These are phyloP conservation scores for Drosophila sp. DNA, from an alignment of 1,140 invertebrate species.

Conservation along the genomic window DNA sequence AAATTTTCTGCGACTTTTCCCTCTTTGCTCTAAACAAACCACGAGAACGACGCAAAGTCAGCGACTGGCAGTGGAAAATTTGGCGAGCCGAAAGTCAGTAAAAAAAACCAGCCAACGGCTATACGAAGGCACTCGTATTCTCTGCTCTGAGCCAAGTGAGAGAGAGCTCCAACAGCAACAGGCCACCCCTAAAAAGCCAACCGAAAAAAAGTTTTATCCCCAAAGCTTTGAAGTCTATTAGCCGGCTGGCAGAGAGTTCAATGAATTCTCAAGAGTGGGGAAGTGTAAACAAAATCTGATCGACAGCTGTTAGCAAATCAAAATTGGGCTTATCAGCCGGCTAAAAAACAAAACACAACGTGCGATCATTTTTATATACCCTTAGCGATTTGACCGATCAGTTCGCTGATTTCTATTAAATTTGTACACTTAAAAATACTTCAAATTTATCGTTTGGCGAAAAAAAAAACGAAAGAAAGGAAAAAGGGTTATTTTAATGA, in stretches of 20 bases:
- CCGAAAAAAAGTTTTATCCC: slow-evolving; percentile 51
- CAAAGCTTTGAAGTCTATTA: slow-evolving; percentile 39
- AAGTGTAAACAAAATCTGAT: slow-evolving; percentile 63
- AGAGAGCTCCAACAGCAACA: slow-evolving; percentile 37
- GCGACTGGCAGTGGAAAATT: slow-evolving; percentile 76
- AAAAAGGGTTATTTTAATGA: too few species aligned
- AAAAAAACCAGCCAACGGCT: slow-evolving; percentile 30
- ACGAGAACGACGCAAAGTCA: slow-evolving; percentile 48
- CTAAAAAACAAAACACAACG: slow-evolving; percentile 13
- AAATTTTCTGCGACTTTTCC: slow-evolving; percentile 33
- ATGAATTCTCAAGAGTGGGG: slow-evolving; percentile 24
- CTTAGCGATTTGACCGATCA: neutral
- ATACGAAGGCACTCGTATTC: slow-evolving; percentile 15
- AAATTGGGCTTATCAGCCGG: slow-evolving; percentile 46
- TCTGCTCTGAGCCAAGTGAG: slow-evolving; percentile 41
- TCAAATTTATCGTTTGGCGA: neutral
- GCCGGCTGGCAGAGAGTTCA: slow-evolving; percentile 42
- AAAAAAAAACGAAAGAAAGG: too few species aligned
- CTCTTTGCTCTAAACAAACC: slow-evolving; percentile 22
- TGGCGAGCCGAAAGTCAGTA: slow-evolving; percentile 62
- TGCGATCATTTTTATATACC: neutral
- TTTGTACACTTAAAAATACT: neutral
- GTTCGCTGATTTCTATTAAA: neutral
- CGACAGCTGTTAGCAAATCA: slow-evolving; percentile 57
- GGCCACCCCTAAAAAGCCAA: slow-evolving; percentile 68